phyloP scores from a whole-genome alignment of 2,888 invertebrate genomes.

The Trissolcus brochymenae region DNA sequence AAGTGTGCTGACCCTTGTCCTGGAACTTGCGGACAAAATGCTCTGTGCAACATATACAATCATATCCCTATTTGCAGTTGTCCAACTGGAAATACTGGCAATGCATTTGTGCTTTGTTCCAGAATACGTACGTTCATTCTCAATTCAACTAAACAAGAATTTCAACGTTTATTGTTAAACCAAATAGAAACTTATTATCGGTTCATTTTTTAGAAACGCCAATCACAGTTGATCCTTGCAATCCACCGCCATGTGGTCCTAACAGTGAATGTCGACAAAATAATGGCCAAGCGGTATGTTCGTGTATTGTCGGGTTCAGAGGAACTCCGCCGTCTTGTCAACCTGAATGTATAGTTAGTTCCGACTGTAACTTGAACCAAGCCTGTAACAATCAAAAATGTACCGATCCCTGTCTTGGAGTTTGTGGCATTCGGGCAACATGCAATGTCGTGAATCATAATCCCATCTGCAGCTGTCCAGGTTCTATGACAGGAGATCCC shows the following conservation, averaged over 20 bases:
- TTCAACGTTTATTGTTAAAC: not conserved
- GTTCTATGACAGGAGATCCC: conserved; percentile 81
- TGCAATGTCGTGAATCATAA: conserved; percentile 82
- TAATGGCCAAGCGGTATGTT: conserved; percentile 78
- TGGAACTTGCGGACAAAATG: conserved; percentile 85
- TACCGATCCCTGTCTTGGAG: conserved; percentile 88
- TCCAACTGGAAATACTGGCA: conserved; percentile 82
- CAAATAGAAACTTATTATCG: not conserved
- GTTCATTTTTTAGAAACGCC: conserved; percentile 21
- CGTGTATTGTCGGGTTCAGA: conserved; percentile 74
- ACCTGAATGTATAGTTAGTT: conserved; percentile 81
- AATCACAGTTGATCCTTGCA: conserved; percentile 80
- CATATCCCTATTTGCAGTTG: conserved; percentile 86
- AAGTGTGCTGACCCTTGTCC: conserved; percentile 90
- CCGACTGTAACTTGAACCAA: conserved; percentile 79
- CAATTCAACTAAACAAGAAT: conserved; percentile 33
- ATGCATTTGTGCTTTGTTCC: conserved; percentile 70
- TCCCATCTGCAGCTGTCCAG: conserved; percentile 81
- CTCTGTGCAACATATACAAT: conserved; percentile 82
- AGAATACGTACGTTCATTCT: conserved; percentile 19
- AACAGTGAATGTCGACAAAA: conserved; percentile 82
- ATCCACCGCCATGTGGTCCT: conserved; percentile 81
- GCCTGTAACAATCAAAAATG: conserved; percentile 84
- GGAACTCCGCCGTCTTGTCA: conserved; percentile 82
- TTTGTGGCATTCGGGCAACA: conserved; percentile 83